Evolutionary conservation across 1,140 invertebrate species (phyloP).

Genomic region (Muscidifurax raptorellus): DNA sequence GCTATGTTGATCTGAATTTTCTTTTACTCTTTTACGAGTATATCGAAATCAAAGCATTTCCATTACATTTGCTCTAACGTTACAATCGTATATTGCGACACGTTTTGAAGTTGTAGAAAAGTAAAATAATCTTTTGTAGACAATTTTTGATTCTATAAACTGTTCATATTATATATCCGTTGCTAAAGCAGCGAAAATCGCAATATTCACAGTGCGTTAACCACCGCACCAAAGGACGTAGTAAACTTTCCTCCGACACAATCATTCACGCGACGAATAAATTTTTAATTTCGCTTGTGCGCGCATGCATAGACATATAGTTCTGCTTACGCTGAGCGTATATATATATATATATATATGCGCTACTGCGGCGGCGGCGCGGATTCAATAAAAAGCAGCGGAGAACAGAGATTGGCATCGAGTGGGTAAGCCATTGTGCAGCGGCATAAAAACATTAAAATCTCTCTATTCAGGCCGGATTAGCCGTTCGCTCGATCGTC

Average conservation of each 20-base stretch:
- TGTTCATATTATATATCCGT: no score
- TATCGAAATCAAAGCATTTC: no score
- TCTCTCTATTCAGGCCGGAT: constrained; percentile 74
- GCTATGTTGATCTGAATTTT: not conserved
- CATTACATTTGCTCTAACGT: no score
- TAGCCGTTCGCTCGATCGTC: constrained; percentile 60
- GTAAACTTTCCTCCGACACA: not conserved
- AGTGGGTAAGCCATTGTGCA: constrained; percentile 73
- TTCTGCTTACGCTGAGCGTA: not conserved
- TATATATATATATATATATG: constrained; percentile 36
- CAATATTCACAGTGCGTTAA: not conserved
- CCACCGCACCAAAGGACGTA: not conserved
- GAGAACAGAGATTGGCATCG: constrained; percentile 69
- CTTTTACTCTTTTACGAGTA: no score
- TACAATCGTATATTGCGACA: no score
- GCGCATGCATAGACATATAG: not conserved
- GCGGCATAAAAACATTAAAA: constrained; percentile 75
- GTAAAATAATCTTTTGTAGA: no score
- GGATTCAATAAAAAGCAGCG: constrained; percentile 74
- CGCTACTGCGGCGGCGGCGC: constrained; percentile 55
- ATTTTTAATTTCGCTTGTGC: constrained; percentile 23
- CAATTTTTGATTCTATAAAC: no score
- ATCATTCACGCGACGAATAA: not conserved
- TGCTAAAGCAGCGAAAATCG: not conserved
- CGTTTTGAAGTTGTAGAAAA: no score